phyloP scores from a whole-genome alignment of 1,140 invertebrate species.

The Drosophila tropicalis region DNA sequence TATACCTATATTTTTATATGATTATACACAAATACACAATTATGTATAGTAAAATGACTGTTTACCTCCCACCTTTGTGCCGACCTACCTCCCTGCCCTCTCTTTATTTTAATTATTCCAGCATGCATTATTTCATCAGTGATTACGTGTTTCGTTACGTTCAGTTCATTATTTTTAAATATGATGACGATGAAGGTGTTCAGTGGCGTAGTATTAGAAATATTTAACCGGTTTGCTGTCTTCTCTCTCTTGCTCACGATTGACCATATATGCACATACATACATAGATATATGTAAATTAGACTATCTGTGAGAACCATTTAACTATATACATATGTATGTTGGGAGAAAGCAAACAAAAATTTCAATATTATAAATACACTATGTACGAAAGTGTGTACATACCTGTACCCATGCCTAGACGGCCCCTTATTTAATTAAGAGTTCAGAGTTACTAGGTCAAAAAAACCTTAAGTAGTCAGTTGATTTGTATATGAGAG shows the following conservation, averaged over 20 bases:
- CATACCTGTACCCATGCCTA: background rate
- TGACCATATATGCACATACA: constrained; percentile 15
- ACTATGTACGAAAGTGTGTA: background rate
- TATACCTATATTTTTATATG: constrained; percentile 12
- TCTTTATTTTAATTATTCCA: background rate
- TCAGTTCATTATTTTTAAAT: constrained; percentile 44
- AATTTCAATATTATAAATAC: background rate
- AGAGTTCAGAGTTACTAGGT: background rate
- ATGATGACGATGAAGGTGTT: constrained; percentile 17
- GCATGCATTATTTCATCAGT: background rate
- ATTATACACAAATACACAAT: constrained; percentile 12
- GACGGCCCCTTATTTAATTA: background rate
- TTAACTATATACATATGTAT: background rate
- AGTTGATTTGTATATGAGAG: no score
- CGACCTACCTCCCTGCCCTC: background rate
- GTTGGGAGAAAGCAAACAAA: background rate
- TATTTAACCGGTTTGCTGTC: constrained; percentile 45
- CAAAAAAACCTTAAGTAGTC: background rate
- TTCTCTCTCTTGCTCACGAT: background rate
- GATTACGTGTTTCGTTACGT: background rate
- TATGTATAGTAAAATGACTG: constrained; percentile 12
- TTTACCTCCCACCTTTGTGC: constrained; percentile 7
- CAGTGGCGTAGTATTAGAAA: constrained; percentile 31
- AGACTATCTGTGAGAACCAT: constrained; percentile 12
- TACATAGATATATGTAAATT: constrained; percentile 33